Conservation (phyloP, 1,140 invertebrate genomes). For the Holotrichia oblita region DNA sequence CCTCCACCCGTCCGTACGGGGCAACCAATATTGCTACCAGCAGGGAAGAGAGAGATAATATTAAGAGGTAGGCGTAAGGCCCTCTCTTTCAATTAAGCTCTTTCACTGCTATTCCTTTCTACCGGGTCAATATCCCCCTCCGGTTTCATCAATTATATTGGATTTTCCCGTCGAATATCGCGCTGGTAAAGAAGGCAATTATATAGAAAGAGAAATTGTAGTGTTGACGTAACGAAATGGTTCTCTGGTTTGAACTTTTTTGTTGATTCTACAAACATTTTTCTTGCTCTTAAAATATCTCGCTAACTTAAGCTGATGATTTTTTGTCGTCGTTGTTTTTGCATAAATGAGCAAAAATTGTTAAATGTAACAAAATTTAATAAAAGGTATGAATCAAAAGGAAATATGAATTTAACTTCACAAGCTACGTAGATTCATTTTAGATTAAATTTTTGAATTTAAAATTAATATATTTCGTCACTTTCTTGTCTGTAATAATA, state of each 20-base stretch:
- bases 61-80: slow-evolving; percentile 13
- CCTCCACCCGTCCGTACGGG: background rate
- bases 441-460: too few species aligned
- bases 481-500: too few species aligned
- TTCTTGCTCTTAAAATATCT: too few species aligned
- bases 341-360: too few species aligned
- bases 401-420: too few species aligned
- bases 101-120: slow-evolving; percentile 8
- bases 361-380: too few species aligned
- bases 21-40: background rate
- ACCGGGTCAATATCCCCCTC: background rate
- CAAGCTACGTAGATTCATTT: too few species aligned
- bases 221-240: background rate
- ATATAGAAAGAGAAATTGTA: background rate
- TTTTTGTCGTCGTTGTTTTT: too few species aligned
- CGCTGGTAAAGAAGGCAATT: background rate
- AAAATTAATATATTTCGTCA: too few species aligned
- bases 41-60: slow-evolving; percentile 13
- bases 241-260: background rate
- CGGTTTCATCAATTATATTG: slow-evolving; percentile 23
- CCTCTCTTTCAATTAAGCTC: slow-evolving; percentile 24
- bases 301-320: too few species aligned
- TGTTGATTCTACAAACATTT: too few species aligned
- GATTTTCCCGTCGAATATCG: slow-evolving; percentile 9
- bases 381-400: too few species aligned